Percentiles rank a stretch among this genome's conserved stretches.
phyloP scores from a whole-genome alignment of 2,113 vertebrate species.

The Gymnorhina tibicen region DNA sequence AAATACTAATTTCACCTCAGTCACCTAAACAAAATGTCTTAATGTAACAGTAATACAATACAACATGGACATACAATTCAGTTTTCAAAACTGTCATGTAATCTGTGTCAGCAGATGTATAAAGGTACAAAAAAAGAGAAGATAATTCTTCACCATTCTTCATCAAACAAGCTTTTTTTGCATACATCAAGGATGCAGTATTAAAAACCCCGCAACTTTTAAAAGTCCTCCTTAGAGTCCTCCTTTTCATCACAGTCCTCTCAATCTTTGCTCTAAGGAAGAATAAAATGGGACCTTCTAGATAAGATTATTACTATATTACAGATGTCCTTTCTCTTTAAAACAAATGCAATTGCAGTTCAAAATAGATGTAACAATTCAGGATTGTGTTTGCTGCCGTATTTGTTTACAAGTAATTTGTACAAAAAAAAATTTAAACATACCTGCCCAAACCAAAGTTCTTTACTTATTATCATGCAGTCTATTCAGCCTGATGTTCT shows the following conservation, averaged over 20 bases:
- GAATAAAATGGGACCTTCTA: not conserved
- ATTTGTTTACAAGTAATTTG: not conserved
- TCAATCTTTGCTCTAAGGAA: not conserved
- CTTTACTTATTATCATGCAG: not conserved
- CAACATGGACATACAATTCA: not conserved
- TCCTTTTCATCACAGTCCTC: not conserved
- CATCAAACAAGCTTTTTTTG: not conserved
- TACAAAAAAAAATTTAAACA: not conserved
- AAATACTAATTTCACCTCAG: not conserved
- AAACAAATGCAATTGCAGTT: not conserved
- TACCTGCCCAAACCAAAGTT: not conserved
- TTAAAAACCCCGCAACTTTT: not conserved
- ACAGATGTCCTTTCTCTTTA: not conserved
- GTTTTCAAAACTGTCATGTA: not conserved
- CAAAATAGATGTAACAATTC: not conserved
- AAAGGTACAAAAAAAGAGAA: not conserved
- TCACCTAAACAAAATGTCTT: not conserved
- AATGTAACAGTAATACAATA: not conserved
- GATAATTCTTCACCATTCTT: not conserved
- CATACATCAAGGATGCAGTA: not conserved
- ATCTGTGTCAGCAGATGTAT: not conserved
- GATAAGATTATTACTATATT: not conserved
- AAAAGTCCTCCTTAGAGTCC: not conserved
- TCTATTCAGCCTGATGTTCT: not conserved
- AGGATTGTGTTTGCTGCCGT: not conserved